Conservation (phyloP, 37 sponge, comb jelly and placozoan genomes). For the Ianthella basta region DNA sequence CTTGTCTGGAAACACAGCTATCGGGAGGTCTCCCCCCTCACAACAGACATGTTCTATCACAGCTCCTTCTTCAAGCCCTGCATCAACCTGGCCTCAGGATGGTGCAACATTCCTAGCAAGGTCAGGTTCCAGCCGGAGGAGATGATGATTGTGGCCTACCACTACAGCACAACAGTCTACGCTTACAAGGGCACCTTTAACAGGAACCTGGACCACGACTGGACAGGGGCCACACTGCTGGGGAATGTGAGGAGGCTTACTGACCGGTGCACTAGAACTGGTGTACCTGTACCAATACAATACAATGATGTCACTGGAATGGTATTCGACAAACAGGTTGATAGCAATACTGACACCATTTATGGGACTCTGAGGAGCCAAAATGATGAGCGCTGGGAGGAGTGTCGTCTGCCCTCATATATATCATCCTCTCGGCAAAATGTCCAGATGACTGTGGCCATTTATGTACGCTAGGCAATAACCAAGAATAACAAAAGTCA, state of each 20-base stretch:
- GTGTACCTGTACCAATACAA: not conserved
- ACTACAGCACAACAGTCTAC: slow-evolving; percentile 24
- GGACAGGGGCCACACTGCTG: slow-evolving; percentile 28
- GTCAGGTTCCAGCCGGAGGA: slow-evolving; percentile 29
- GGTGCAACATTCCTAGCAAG: slow-evolving; percentile 43
- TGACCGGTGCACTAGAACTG: slow-evolving; percentile 12
- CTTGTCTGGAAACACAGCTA: slow-evolving; percentile 44
- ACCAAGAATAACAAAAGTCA: too few species aligned
- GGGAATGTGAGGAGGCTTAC: not conserved
- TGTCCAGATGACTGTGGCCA: slow-evolving; percentile 42
- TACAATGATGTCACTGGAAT: not conserved
- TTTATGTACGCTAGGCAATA: slow-evolving; percentile 27
- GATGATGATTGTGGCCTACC: slow-evolving; percentile 37
- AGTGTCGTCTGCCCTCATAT: slow-evolving; percentile 18
- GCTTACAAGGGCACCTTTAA: slow-evolving; percentile 41
- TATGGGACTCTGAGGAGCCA: not conserved
- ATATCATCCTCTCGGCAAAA: not conserved
- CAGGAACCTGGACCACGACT: slow-evolving; percentile 38
- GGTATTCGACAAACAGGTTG: slow-evolving; percentile 1
- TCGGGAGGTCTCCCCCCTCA: slow-evolving; percentile 5
- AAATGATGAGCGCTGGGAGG: slow-evolving; percentile 21
- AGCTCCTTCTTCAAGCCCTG: slow-evolving; percentile 22
- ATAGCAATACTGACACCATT: not conserved
- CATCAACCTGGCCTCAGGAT: slow-evolving; percentile 12
- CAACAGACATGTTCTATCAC: slow-evolving; percentile 36